Evolutionary conservation across 2,888 invertebrate genomes (phyloP), one percentile per base, ranked within the genome.

Genomic region (Hirtodrosophila cameraria): DNA sequence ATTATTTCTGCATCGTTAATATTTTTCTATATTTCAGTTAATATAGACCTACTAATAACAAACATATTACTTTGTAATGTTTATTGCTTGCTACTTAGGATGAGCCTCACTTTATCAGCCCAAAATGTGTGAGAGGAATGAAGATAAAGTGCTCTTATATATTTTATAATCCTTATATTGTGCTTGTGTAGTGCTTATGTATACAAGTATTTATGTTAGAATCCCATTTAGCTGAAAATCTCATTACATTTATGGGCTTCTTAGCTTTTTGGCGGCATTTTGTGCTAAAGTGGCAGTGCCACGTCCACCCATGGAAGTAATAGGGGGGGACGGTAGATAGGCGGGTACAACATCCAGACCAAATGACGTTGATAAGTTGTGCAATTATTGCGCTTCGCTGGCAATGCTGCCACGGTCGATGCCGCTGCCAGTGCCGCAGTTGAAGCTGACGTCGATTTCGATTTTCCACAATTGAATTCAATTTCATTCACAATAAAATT

Each of bases 401-500:
- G 48, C 59, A 54, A 36, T 36, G 58, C 38, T 42, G 48, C 31
- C 12, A 8, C 41, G 35, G 31, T n/a, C 20, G 15, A 12, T 31
- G 53, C 2, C 46, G 13, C 6, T 11, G 53, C 18, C 38, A 23
- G 1, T 3, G 27, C 41, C 39, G 41, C 20, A 9, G 52, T 50
- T 38, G 33, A 9, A n/a, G 71, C 25, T 39, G 45, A 28, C 58
- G 54, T 67, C 48, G 68, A 52, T 42, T 68, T 57, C 63, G 61
- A 70, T 60, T 78, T 63, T 55, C 54, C 55, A 68, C 77, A 76
- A 79, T 81, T 67, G 60, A 66, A 67, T 57, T 81, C 71, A 54
- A 78, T 75, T 71, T 75, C 64, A 68, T 71, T 68, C 64, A 68
- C 62, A 77, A 72, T 79, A 68, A 74, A 78, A 63, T 58, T 64